A percentile compares a stretch with the other conserved stretches of the same genome.
phyloP scores from a whole-genome alignment of 2,797 vertebrate species.

The Gymnothorax javanicus region DNA sequence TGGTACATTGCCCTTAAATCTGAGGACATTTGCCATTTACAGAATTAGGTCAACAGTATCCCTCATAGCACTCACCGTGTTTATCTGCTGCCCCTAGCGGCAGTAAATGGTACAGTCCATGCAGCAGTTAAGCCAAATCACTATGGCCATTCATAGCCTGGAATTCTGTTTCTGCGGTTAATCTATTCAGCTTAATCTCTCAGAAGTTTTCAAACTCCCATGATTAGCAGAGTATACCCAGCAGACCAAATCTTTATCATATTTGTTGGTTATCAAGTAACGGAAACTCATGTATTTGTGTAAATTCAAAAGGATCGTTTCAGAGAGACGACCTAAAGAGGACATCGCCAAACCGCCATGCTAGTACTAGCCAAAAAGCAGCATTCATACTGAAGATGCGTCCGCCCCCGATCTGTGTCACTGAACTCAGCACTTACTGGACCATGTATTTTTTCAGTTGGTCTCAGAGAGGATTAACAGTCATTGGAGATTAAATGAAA shows the following conservation, averaged over 20 bases:
- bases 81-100: background rate
- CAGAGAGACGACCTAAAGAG: background rate
- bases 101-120: background rate
- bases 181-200: background rate
- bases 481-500: background rate
- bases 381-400: background rate
- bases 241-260: background rate
- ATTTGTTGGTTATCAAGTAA: constrained; percentile 10
- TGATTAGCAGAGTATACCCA: background rate
- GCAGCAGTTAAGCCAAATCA: background rate
- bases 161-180: background rate
- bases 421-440: background rate
- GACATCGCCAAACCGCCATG: background rate
- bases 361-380: background rate
- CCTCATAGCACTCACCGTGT: too few species aligned
- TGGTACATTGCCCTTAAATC: too few species aligned
- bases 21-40: too few species aligned
- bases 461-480: background rate
- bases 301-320: background rate
- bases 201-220: background rate
- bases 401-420: background rate
- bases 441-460: background rate
- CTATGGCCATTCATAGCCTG: background rate
- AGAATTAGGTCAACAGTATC: too few species aligned
- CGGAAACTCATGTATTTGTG: background rate